Percentiles rank a stretch among this genome's conserved stretches.
Evolutionary conservation across 2,797 vertebrate species (phyloP).

Genomic region (Bradypodion ventrale): DNA sequence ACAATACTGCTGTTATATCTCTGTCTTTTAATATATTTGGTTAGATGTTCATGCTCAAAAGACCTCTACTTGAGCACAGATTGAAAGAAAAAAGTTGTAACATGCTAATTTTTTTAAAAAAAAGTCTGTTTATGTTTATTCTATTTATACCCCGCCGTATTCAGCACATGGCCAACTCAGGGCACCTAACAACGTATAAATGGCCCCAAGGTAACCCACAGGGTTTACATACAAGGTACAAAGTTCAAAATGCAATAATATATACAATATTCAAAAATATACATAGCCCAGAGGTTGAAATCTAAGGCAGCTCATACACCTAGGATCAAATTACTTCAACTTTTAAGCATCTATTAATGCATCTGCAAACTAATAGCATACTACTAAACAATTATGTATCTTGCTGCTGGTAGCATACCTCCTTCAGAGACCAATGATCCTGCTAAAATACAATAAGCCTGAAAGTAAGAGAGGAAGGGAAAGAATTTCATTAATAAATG

Average conservation of each 20-base stretch:
- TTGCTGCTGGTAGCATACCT: conserved; percentile 78
- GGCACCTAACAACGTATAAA: too few relatives aligned
- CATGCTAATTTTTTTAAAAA: too few relatives aligned
- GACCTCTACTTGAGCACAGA: neutral
- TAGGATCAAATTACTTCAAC: conserved; percentile 29
- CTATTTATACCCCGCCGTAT: too few relatives aligned
- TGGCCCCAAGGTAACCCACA: too few relatives aligned
- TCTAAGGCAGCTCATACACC: neutral
- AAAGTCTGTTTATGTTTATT: too few relatives aligned
- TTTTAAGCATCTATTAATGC: neutral
- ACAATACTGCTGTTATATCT: neutral
- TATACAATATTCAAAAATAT: too few relatives aligned
- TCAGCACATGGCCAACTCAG: too few relatives aligned
- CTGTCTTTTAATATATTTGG: neutral
- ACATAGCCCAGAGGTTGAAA: too few relatives aligned
- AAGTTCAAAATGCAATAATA: too few relatives aligned
- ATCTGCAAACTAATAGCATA: conserved; percentile 1
- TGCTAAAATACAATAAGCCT: conserved; percentile 98
- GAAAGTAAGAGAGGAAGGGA: conserved; percentile 29
- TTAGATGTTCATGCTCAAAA: neutral
- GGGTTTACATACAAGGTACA: too few relatives aligned
- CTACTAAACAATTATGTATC: conserved; percentile 15
- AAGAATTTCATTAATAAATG: neutral
- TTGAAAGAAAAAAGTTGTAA: too few relatives aligned
- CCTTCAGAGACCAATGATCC: conserved; percentile 98